phyloP scores from a whole-genome alignment of 2,888 invertebrate genomes.

The Ommatoiulus sabulosus region DNA sequence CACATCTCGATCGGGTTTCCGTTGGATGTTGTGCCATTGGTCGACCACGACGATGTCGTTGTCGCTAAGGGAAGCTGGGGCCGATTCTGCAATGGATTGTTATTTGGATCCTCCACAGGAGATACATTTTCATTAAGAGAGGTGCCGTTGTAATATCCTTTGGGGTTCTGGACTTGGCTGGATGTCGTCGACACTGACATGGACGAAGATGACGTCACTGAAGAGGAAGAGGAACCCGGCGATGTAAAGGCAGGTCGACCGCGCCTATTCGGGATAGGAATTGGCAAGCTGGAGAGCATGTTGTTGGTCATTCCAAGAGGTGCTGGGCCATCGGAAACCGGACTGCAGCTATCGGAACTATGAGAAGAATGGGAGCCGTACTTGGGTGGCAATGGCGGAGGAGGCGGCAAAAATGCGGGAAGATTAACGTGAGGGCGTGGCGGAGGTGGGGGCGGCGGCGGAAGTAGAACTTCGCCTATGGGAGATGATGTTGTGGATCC shows the following conservation, averaged over 20 bases:
- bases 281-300: conserved; percentile 55
- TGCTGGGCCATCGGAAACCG: conserved; percentile 28
- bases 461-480: conserved; percentile 45
- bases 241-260: neutral
- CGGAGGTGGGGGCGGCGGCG: conserved; percentile 58
- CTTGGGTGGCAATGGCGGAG: conserved; percentile 58
- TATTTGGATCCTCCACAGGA: conserved; percentile 32
- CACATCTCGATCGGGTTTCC: conserved; percentile 38
- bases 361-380: neutral
- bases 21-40: neutral
- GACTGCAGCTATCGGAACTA: conserved; percentile 46
- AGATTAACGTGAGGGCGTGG: conserved; percentile 54
- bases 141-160: neutral
- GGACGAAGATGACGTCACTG: conserved; percentile 54
- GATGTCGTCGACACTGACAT: conserved; percentile 48
- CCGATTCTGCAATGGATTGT: conserved; percentile 52
- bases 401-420: conserved; percentile 57
- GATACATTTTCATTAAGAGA: neutral
- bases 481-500: conserved; percentile 51
- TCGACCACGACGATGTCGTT: neutral
- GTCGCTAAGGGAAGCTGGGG: neutral
- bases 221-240: conserved; percentile 25
- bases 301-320: neutral
- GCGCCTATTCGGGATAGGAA: conserved; percentile 58
- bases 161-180: neutral